These are phyloP conservation scores for human DNA, from an alignment of 2,113 vertebrate genomes.

Conservation along the genomic window GRCh38 chr20:61052501-61053000, in stretches of 20 bases:
- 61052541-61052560: conserved; percentile 48
- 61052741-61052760: rapidly evolving
- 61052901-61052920: neutral
- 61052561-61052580: conserved; percentile 49
- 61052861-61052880: rapidly evolving
- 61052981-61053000: neutral
- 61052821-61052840: rapidly evolving
- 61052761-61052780: rapidly evolving
- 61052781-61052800: rapidly evolving
- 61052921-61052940: rapidly evolving
- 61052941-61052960: neutral
- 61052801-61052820: rapidly evolving
- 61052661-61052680: rapidly evolving
- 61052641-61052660: rapidly evolving
- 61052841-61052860: neutral
- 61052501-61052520: conserved; percentile 68
- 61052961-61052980: rapidly evolving
- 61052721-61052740: rapidly evolving
- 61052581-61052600: neutral
- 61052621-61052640: rapidly evolving
- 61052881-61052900: rapidly evolving
- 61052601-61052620: neutral
- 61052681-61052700: neutral
- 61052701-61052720: rapidly evolving
- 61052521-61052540: conserved; percentile 61